These are phyloP conservation scores for Seriola dumerili DNA, from an alignment of 2,113 vertebrate species.

Conservation along the genomic window DNA sequence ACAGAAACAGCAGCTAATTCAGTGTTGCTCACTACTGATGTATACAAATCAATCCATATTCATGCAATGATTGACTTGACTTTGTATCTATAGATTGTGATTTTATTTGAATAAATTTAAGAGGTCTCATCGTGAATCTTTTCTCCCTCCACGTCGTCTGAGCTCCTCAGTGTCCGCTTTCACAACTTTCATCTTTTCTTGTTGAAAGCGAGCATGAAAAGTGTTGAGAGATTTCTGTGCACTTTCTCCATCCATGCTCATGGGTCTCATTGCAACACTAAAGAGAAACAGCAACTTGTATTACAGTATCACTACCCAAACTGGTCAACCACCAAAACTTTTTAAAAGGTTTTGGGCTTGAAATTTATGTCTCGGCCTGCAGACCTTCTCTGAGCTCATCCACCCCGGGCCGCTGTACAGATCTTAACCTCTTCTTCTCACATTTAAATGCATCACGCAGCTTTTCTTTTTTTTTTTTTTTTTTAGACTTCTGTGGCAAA, in stretches of 20 bases:
- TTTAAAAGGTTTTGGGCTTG: constrained; percentile 28
- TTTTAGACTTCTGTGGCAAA: constrained; percentile 13
- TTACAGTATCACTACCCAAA: constrained; percentile 78
- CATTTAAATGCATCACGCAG: constrained; percentile 3
- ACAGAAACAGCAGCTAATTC: background rate
- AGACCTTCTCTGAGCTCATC: constrained; percentile 3
- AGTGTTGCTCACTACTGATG: background rate
- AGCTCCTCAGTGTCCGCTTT: constrained; percentile 61
- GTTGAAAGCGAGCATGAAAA: constrained; percentile 75
- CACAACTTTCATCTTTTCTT: constrained; percentile 82
- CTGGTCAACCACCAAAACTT: constrained; percentile 75
- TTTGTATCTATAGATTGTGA: background rate
- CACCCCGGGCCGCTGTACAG: background rate
- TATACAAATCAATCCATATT: background rate
- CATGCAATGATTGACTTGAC: background rate
- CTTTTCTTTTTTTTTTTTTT: constrained; percentile 22
- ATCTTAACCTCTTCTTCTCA: background rate
- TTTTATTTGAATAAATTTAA: background rate
- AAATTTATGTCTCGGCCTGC: background rate
- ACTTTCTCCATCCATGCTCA: constrained; percentile 72
- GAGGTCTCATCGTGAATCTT: background rate
- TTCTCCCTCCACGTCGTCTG: background rate
- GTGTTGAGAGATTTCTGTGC: constrained; percentile 48
- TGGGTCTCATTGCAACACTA: constrained; percentile 63
- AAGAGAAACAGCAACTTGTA: constrained; percentile 75